These are phyloP conservation scores for Ridgeia piscesae DNA, from an alignment of 1,140 invertebrate genomes.

Conservation along the genomic window DNA sequence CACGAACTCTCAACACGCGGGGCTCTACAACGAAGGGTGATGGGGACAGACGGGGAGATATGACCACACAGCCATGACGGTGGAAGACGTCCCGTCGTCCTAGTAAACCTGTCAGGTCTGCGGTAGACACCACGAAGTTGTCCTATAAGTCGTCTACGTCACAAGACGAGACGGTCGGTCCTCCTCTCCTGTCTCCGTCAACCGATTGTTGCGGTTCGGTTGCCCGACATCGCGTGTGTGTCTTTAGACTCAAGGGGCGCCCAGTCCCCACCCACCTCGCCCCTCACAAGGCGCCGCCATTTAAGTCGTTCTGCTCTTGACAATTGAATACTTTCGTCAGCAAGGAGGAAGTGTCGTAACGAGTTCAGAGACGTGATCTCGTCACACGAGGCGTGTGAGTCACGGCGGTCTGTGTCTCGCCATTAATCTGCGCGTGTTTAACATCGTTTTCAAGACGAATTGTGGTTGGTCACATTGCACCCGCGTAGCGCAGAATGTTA, in stretches of 20 bases:
- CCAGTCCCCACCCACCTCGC: neutral
- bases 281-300: neutral
- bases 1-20: too few species aligned
- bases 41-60: too few species aligned
- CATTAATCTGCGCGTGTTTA: neutral
- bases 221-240: neutral
- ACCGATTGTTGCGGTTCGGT: neutral
- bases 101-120: neutral
- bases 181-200: neutral
- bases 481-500: neutral
- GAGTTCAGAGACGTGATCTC: neutral
- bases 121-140: neutral
- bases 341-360: neutral
- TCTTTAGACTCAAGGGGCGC: neutral
- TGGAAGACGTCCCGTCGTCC: neutral
- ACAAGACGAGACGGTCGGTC: neutral
- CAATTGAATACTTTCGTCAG: neutral
- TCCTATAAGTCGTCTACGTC: neutral
- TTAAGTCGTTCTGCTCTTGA: neutral
- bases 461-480: neutral
- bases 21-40: too few species aligned
- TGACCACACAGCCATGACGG: too few species aligned
- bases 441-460: neutral
- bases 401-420: neutral
- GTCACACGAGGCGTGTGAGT: neutral